These are phyloP conservation scores for Plectrocnemia conspersa DNA, from an alignment of 1,140 invertebrate species.

Conservation along the genomic window DNA sequence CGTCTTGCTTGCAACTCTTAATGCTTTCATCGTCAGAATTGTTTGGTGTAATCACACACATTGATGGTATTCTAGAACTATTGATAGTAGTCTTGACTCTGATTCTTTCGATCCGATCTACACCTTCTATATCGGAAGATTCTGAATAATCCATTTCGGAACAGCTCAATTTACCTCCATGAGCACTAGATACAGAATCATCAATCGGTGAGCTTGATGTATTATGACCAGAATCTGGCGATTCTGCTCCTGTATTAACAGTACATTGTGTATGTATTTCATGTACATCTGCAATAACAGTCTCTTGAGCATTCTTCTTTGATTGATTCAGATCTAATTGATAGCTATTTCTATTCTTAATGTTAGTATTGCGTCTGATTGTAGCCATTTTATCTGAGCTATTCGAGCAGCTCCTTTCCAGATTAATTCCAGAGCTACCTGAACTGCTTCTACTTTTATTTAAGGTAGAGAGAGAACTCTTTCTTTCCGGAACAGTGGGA, in stretches of 20 bases:
- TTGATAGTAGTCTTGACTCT: slow-evolving; percentile 82
- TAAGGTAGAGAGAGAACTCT: slow-evolving; percentile 60
- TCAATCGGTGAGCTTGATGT: slow-evolving; percentile 76
- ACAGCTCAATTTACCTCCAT: slow-evolving; percentile 60
- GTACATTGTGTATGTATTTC: slow-evolving; percentile 11
- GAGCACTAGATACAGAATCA: slow-evolving; percentile 62
- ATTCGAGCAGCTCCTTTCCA: slow-evolving; percentile 55
- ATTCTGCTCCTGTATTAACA: slow-evolving; percentile 54
- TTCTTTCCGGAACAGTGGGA: slow-evolving; percentile 70
- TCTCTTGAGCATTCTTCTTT: slow-evolving; percentile 21
- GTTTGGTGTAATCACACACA: slow-evolving; percentile 86
- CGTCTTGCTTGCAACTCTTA: slow-evolving; percentile 36
- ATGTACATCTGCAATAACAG: slow-evolving; percentile 28
- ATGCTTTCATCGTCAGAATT: slow-evolving; percentile 79
- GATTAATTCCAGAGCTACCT: slow-evolving; percentile 51
- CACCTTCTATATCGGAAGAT: slow-evolving; percentile 78
- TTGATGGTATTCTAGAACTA: slow-evolving; percentile 81
- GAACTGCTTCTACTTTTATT: slow-evolving; percentile 47
- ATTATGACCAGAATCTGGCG: slow-evolving; percentile 74
- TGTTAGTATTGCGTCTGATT: slow-evolving; percentile 50
- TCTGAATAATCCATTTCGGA: slow-evolving; percentile 73
- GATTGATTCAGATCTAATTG: neutral
- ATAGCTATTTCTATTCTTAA: slow-evolving; percentile 19
- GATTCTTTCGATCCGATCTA: slow-evolving; percentile 78
- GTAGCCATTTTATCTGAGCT: slow-evolving; percentile 52